Conservation (phyloP, 2,113 vertebrate species). For the Sander vitreus region DNA sequence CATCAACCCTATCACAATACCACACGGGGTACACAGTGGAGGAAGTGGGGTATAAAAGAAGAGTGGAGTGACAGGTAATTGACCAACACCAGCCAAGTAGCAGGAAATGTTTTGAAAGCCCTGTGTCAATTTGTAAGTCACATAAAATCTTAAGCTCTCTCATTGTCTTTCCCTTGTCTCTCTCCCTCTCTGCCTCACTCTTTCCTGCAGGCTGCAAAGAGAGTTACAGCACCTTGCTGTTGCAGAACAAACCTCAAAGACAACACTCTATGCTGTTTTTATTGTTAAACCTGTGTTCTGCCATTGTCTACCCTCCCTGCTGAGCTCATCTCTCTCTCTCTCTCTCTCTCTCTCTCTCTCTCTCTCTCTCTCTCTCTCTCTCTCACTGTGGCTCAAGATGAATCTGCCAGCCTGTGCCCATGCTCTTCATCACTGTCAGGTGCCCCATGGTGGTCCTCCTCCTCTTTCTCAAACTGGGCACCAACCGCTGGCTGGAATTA, state of each 20-base stretch:
- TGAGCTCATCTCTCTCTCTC: slow-evolving; percentile 37
- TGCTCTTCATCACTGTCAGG: slow-evolving; percentile 90
- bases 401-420: slow-evolving; percentile 87
- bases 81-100: slow-evolving; percentile 64
- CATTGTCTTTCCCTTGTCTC: slow-evolving; percentile 8
- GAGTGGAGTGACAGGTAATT: slow-evolving; percentile 75
- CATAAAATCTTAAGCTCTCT: slow-evolving; percentile 58
- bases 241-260: slow-evolving; percentile 71
- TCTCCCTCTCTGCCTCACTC: slow-evolving; percentile 13
- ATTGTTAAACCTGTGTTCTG: slow-evolving; percentile 78
- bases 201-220: slow-evolving; percentile 53
- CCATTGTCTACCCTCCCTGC: slow-evolving; percentile 68
- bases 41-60: slow-evolving; percentile 61
- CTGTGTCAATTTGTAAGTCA: slow-evolving; percentile 60
- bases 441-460: slow-evolving; percentile 88
- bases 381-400: slow-evolving; percentile 83
- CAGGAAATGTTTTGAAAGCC: slow-evolving; percentile 67
- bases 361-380: slow-evolving; percentile 24
- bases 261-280: slow-evolving; percentile 67
- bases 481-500: slow-evolving; percentile 91
- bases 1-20: slow-evolving; percentile 66
- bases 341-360: slow-evolving; percentile 17
- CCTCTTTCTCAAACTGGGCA: slow-evolving; percentile 89
- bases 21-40: slow-evolving; percentile 56
- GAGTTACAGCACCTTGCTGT: slow-evolving; percentile 53